These are phyloP conservation scores for Myrmecophaga tridactyla DNA, from an alignment of 2,113 vertebrate species.

Conservation along the genomic window DNA sequence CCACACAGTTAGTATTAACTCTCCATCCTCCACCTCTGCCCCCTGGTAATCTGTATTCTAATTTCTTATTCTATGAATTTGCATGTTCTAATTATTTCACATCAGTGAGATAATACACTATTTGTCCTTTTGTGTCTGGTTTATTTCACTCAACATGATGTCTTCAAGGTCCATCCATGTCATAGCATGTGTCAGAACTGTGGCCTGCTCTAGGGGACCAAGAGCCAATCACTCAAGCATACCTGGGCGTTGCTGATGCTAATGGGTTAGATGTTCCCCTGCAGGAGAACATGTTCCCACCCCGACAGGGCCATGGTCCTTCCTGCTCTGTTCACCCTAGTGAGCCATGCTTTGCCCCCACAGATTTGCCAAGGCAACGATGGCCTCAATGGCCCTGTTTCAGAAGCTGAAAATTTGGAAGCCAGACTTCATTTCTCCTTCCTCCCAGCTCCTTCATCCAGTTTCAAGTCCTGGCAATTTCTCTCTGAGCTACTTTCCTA, in stretches of 20 bases:
- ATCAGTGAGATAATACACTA: no score
- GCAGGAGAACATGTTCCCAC: no score
- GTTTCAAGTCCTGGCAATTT: not conserved
- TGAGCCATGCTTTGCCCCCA: not conserved
- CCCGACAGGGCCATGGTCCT: not conserved
- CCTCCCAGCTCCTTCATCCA: not conserved
- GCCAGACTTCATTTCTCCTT: not conserved
- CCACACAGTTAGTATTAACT: no score
- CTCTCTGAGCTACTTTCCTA: not conserved
- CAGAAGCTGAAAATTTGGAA: not conserved
- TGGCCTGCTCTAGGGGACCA: not conserved
- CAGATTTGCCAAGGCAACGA: not conserved
- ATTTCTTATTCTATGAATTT: no score
- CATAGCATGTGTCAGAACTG: not conserved
- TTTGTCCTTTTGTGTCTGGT: no score
- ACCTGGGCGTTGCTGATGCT: not conserved
- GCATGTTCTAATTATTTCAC: no score
- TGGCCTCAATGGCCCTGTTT: not conserved
- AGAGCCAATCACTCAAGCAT: not conserved
- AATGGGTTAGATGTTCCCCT: not conserved
- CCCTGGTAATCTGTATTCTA: no score
- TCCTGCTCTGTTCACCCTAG: not conserved
- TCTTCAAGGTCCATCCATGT: no score
- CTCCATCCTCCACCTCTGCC: no score
- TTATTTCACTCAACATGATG: no score